Conservation (phyloP, 2,113 vertebrate species). For the Dicrurus megarhynchus region DNA sequence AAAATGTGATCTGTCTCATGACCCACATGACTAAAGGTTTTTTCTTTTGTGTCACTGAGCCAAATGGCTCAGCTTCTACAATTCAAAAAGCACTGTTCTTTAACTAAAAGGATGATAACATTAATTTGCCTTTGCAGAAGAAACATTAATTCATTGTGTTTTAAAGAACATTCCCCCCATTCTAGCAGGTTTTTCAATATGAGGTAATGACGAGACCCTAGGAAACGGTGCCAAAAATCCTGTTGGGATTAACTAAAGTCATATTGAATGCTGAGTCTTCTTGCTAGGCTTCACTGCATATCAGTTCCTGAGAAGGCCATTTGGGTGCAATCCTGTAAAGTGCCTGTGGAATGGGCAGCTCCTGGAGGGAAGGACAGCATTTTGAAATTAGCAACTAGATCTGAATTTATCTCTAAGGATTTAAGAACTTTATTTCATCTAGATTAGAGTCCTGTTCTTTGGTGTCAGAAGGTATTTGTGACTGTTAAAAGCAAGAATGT, state of each 20-base stretch:
- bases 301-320: neutral
- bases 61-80: neutral
- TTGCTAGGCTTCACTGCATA: neutral
- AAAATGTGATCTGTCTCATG: neutral
- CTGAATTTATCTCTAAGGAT: constrained; percentile 45
- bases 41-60: neutral
- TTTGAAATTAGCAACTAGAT: constrained; percentile 49
- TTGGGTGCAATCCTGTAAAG: constrained; percentile 34
- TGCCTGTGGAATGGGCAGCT: constrained; percentile 47
- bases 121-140: neutral
- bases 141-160: neutral
- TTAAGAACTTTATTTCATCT: constrained; percentile 56
- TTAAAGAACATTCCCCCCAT: neutral
- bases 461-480: constrained; percentile 42
- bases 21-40: neutral
- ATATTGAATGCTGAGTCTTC: neutral
- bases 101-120: neutral
- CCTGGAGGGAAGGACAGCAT: neutral
- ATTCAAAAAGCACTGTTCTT: neutral
- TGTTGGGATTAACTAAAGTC: neutral
- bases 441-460: constrained; percentile 33
- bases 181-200: neutral
- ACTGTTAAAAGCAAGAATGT: constrained; percentile 46
- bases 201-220: neutral
- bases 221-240: neutral